Conservation (phyloP, 2,113 vertebrate genomes). For the Podilymbus podiceps region DNA sequence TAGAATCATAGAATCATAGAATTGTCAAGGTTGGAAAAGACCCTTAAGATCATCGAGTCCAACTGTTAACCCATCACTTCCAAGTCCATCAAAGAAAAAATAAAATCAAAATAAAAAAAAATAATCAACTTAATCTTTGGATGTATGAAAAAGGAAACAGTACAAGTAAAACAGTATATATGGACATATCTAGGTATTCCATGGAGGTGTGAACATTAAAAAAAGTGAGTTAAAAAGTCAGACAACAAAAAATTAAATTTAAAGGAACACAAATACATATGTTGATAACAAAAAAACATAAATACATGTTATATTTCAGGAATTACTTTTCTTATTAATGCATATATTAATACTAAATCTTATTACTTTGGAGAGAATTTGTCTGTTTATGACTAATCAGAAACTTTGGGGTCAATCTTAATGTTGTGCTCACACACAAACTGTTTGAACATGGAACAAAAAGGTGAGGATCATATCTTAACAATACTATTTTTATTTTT, state of each 20-base stretch:
- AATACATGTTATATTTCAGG: background rate
- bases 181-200: background rate
- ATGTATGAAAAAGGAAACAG: background rate
- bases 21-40: too few relatives aligned
- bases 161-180: background rate
- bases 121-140: background rate
- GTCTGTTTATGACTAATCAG: background rate
- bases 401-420: background rate
- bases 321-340: background rate
- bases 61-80: too few relatives aligned
- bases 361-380: background rate
- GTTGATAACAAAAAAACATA: too few relatives aligned
- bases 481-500: background rate
- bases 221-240: background rate
- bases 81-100: too few relatives aligned
- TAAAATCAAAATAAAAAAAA: too few relatives aligned
- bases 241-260: background rate
- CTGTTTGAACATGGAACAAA: background rate
- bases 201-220: background rate
- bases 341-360: background rate
- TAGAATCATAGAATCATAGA: too few relatives aligned
- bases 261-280: background rate
- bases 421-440: background rate
- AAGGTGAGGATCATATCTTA: background rate
- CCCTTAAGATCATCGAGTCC: too few relatives aligned